Base-by-base conservation (phyloP, 2,888 invertebrate genomes). In the Xestia c-nigrum region DNA sequence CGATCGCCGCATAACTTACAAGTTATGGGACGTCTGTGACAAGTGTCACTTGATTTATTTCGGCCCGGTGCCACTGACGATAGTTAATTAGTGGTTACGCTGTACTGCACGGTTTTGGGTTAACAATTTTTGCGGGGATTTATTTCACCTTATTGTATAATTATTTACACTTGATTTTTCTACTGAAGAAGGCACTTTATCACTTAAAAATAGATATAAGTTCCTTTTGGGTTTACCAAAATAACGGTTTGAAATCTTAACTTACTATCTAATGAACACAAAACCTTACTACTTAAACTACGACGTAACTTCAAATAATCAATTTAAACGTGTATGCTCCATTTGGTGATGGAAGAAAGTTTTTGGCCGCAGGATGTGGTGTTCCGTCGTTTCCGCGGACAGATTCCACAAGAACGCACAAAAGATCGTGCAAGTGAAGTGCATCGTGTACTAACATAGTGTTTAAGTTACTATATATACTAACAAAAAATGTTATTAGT, bases 21-120 rank as follows among this genome's bases (percentile, higher is more conserved):
- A 91, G 91, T 93, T 93, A 93, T 92, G 92, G 91, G 90, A 90
- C 91, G 87, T 90, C 90, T 84, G 87, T 91, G 93, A 93, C 94
- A 93, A 94, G 91, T 92, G 92, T 85, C 88, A 87, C 89, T 88
- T 94, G 93, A 94, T 94, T 94, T 94, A 94, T 93, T 89, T 83
- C 83, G 66, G 57, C 64, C 80, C 76, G 85, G 76, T 76, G 85
- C 72, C 55, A 78, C 85, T 88, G 88, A 84, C 86, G 86, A 81
- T 81, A 88, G 83, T 87, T 89, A 85, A 88, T 90, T 87, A 88
- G 82, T 72, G 88, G 84, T 80, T 74, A 65, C 67, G 70, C 75
- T 86, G 74, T 68, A 85, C 68, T 61, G 64, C 47, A 59, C 38
- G 12, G 57, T 57, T 68, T 72, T 19, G 61, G 46, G 40, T 67